Evolutionary conservation across 2,888 invertebrate species (phyloP).

Genomic region (Acrobasis suavella): DNA sequence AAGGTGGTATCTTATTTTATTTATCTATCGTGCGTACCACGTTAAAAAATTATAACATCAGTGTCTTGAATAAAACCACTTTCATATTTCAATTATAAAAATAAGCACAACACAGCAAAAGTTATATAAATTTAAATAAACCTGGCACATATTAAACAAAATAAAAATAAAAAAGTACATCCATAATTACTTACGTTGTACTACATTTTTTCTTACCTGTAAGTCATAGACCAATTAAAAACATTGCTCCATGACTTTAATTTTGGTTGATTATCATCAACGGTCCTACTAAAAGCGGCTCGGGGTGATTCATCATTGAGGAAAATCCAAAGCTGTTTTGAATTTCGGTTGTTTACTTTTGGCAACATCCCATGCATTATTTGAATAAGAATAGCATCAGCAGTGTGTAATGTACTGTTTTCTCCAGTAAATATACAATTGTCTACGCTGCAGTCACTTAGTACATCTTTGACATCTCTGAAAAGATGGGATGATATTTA

Average conservation of each 20-base stretch:
- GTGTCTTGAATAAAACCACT: too few relatives aligned
- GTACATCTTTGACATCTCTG: slow-evolving; percentile 61
- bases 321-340: slow-evolving; percentile 86
- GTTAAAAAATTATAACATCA: too few relatives aligned
- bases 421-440: slow-evolving; percentile 84
- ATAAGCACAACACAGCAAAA: too few relatives aligned
- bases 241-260: slow-evolving; percentile 74
- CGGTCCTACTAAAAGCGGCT: slow-evolving; percentile 77
- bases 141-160: too few relatives aligned
- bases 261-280: slow-evolving; percentile 44
- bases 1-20: too few relatives aligned
- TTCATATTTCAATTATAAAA: too few relatives aligned
- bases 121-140: too few relatives aligned
- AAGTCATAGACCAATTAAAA: slow-evolving; percentile 89
- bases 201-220: slow-evolving; percentile 62
- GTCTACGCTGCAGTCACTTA: slow-evolving; percentile 81
- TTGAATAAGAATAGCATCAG: slow-evolving; percentile 84
- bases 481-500: neutral
- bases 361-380: slow-evolving; percentile 71
- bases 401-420: slow-evolving; percentile 63
- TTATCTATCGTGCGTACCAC: too few relatives aligned
- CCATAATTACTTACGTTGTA: too few relatives aligned
- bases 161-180: too few relatives aligned
- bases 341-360: slow-evolving; percentile 43
- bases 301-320: slow-evolving; percentile 86